Percentiles rank a stretch among this genome's conserved stretches.
Evolutionary conservation across 2,113 vertebrate genomes (phyloP).

Genomic region (Anoplopoma fimbria): DNA sequence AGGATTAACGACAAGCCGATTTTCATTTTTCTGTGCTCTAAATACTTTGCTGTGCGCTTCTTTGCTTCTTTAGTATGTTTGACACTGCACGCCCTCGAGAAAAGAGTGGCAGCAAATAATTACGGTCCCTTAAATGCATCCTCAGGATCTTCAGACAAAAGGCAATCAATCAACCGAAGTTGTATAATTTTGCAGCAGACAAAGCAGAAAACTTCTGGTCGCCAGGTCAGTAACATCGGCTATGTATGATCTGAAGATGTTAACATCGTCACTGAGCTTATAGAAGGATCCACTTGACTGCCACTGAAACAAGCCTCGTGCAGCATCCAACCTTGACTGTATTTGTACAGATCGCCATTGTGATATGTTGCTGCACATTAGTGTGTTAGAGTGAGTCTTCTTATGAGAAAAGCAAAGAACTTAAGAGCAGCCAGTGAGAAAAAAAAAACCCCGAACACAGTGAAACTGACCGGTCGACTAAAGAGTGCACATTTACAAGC

Average conservation of each 20-base stretch:
- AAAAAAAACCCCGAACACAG: not conserved
- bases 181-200: not conserved
- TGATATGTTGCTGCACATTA: not conserved
- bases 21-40: not conserved
- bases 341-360: not conserved
- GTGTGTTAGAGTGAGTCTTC: not conserved
- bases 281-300: not conserved
- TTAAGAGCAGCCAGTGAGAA: slow-evolving; percentile 14
- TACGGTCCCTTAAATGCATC: not conserved
- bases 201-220: not conserved
- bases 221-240: not conserved
- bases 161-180: not conserved
- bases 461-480: not conserved
- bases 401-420: not conserved
- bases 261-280: not conserved
- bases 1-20: not conserved
- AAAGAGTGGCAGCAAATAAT: not conserved
- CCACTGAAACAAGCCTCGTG: not conserved
- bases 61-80: not conserved
- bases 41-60: not conserved
- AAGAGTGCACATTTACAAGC: slow-evolving; percentile 18
- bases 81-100: not conserved
- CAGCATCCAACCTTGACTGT: not conserved
- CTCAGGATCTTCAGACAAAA: not conserved
- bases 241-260: not conserved